Percentiles rank a stretch among this genome's conserved stretches.
phyloP scores from a whole-genome alignment of 1,140 invertebrate genomes.

The Lasioglossum baleicum region DNA sequence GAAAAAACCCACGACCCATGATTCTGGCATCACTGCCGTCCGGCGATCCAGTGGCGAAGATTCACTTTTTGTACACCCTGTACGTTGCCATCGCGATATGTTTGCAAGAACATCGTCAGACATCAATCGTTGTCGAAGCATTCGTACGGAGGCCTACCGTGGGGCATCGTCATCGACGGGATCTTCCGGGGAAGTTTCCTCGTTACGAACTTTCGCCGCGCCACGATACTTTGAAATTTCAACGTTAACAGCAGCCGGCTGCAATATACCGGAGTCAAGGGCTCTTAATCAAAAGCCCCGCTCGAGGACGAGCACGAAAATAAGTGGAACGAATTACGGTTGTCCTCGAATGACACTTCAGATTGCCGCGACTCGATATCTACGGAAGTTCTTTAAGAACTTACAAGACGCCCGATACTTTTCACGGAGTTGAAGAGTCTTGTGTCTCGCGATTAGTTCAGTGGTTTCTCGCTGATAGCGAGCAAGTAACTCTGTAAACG shows the following conservation, averaged over 20 bases:
- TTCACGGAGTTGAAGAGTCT: too few relatives aligned
- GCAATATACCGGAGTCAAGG: slow-evolving; percentile 36
- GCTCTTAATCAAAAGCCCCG: slow-evolving; percentile 37
- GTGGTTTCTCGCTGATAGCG: too few relatives aligned
- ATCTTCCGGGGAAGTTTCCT: slow-evolving; percentile 34
- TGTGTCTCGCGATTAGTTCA: background rate
- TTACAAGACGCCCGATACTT: background rate
- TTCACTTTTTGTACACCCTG: too few relatives aligned
- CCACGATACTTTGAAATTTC: slow-evolving; percentile 23
- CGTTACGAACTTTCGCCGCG: slow-evolving; percentile 30
- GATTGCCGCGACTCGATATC: slow-evolving; percentile 17
- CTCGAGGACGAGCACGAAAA: slow-evolving; percentile 37
- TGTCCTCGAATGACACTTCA: slow-evolving; percentile 22
- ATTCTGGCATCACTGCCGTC: too few relatives aligned
- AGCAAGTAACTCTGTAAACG: too few relatives aligned
- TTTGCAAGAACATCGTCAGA: background rate
- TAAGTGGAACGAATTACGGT: slow-evolving; percentile 42
- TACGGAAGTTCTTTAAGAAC: background rate
- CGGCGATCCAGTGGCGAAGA: too few relatives aligned
- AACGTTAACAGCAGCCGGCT: slow-evolving; percentile 37
- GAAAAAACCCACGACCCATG: too few relatives aligned
- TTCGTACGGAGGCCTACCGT: background rate
- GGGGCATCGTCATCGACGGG: background rate
- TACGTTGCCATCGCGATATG: too few relatives aligned
- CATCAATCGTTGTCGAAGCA: background rate